These are phyloP conservation scores for Teleiodes luculella DNA, from an alignment of 2,888 invertebrate genomes.

Conservation along the genomic window DNA sequence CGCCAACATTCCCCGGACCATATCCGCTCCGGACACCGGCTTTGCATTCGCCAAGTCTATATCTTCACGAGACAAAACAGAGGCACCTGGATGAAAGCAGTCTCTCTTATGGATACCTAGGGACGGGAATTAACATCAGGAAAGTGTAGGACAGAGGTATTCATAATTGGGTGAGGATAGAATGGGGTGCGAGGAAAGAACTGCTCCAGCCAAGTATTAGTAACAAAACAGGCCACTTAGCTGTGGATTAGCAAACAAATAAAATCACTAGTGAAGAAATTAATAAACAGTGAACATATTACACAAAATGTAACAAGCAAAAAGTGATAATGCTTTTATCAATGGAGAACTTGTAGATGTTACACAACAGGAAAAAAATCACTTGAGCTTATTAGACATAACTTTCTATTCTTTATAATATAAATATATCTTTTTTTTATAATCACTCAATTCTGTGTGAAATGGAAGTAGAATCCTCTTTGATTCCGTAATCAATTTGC, in stretches of 20 bases:
- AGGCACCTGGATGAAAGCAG: slow-evolving; percentile 95
- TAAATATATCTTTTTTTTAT: too few relatives aligned
- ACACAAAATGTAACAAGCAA: not conserved
- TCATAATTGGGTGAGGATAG: slow-evolving; percentile 26
- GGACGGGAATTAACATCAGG: slow-evolving; percentile 48
- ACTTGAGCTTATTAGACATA: too few relatives aligned
- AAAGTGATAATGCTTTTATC: not conserved
- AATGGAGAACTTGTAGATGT: too few relatives aligned
- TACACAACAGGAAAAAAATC: too few relatives aligned
- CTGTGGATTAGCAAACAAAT: slow-evolving; percentile 7
- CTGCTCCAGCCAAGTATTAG: slow-evolving; percentile 75
- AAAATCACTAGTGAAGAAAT: slow-evolving; percentile 9
- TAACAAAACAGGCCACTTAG: slow-evolving; percentile 34
- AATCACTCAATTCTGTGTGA: too few relatives aligned
- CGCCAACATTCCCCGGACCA: slow-evolving; percentile 91
- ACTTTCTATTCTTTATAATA: too few relatives aligned
- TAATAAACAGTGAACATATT: not conserved
- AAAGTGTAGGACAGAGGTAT: slow-evolving; percentile 26
- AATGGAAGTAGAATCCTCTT: too few relatives aligned
- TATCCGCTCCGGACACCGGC: slow-evolving; percentile 84
- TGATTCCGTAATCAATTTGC: too few relatives aligned
- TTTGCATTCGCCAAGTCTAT: slow-evolving; percentile 79
- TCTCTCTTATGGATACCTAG: slow-evolving; percentile 82
- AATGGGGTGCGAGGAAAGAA: slow-evolving; percentile 41
- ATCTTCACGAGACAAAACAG: slow-evolving; percentile 82